Evolutionary conservation across 2,113 vertebrate genomes (phyloP).

Genomic region (Paramormyrops kingsleyae): DNA sequence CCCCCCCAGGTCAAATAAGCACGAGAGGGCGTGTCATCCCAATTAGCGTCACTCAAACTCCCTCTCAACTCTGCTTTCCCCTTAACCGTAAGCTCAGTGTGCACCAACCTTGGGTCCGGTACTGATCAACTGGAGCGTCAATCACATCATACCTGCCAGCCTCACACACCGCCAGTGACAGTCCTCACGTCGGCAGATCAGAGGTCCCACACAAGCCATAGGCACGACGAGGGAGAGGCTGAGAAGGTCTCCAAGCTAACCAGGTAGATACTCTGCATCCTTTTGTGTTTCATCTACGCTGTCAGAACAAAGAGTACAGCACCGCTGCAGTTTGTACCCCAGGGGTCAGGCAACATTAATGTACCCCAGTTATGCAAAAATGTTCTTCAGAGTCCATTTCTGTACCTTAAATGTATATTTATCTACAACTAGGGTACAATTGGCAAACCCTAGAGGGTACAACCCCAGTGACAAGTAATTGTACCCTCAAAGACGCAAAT

Average conservation of each 20-base stretch:
- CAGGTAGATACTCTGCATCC: not conserved
- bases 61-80: conserved; percentile 48
- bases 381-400: not conserved
- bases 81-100: conserved; percentile 45
- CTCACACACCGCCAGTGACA: not conserved
- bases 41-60: conserved; percentile 31
- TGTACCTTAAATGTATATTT: not conserved
- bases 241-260: not conserved
- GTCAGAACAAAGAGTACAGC: not conserved
- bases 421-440: not conserved
- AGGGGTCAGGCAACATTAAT: not conserved
- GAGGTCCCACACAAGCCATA: not conserved
- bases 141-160: conserved; percentile 11
- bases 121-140: conserved; percentile 28
- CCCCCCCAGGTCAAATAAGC: conserved; percentile 2
- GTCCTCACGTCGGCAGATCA: not conserved
- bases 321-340: not conserved
- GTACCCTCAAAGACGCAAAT: not conserved
- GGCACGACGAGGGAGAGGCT: not conserved
- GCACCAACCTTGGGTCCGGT: conserved; percentile 36
- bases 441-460: not conserved
- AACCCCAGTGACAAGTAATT: not conserved
- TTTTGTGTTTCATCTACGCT: not conserved
- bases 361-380: not conserved
- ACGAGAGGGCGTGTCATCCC: conserved; percentile 49